phyloP scores from a whole-genome alignment of 2,113 vertebrate species.

The Prochilodus magdalenae region DNA sequence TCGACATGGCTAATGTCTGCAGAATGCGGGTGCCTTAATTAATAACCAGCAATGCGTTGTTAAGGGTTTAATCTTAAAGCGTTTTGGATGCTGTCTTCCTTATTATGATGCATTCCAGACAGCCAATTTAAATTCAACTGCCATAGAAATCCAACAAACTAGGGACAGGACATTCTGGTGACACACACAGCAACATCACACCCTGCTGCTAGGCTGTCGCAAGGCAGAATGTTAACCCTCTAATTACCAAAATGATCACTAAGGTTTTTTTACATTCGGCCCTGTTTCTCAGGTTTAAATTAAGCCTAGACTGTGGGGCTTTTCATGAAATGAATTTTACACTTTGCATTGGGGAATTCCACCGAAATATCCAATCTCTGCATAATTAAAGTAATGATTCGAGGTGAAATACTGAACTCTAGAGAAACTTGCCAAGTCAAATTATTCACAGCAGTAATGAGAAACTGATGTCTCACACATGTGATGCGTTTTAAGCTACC shows the following conservation, averaged over 20 bases:
- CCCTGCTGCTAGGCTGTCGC: neutral
- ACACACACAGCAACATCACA: conserved; percentile 19
- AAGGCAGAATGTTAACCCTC: neutral
- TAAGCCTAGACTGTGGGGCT: neutral
- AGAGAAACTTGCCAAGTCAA: too few relatives aligned
- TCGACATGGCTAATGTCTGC: conserved; percentile 32
- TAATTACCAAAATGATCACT: neutral
- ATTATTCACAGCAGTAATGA: too few relatives aligned
- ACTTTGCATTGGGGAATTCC: neutral
- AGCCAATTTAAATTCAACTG: conserved; percentile 23
- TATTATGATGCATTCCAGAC: conserved; percentile 31
- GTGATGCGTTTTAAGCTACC: too few relatives aligned
- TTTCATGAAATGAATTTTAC: neutral
- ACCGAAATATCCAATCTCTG: too few relatives aligned
- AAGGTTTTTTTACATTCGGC: neutral
- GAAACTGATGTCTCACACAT: too few relatives aligned
- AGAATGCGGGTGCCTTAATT: conserved; percentile 64
- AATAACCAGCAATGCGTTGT: conserved; percentile 57
- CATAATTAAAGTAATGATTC: too few relatives aligned
- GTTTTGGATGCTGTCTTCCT: conserved; percentile 28
- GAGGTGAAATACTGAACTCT: too few relatives aligned
- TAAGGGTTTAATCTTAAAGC: conserved; percentile 19
- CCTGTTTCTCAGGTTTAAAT: neutral
- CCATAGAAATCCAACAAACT: neutral
- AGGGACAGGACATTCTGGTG: conserved; percentile 11